phyloP scores from a whole-genome alignment of 2,797 vertebrate species.

The Rachycentron canadum region DNA sequence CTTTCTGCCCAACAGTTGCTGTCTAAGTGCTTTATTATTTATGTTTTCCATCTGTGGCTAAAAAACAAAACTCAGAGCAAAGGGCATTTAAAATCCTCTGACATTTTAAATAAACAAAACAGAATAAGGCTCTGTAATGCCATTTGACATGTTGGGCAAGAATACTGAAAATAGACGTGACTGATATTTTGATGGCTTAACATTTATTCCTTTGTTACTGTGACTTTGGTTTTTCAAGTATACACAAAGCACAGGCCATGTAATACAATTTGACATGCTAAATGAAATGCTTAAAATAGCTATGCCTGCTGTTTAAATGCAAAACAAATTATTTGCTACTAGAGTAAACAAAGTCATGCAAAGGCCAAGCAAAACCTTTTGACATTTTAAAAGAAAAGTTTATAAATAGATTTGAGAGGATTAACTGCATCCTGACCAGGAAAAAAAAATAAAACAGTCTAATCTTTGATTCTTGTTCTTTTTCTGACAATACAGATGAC shows the following conservation, averaged over 20 bases:
- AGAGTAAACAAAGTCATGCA: constrained; percentile 71
- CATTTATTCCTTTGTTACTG: constrained; percentile 59
- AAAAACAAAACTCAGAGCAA: constrained; percentile 39
- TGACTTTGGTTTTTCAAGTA: constrained; percentile 54
- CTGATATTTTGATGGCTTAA: constrained; percentile 65
- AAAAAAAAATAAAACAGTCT: constrained; percentile 35
- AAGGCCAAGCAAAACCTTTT: constrained; percentile 72
- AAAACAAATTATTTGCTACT: constrained; percentile 61
- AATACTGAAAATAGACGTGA: constrained; percentile 59
- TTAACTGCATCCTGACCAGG: constrained; percentile 50
- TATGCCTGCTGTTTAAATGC: constrained; percentile 57
- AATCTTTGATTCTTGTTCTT: constrained; percentile 64
- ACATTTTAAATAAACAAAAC: constrained; percentile 53
- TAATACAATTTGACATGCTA: constrained; percentile 78
- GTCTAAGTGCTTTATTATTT: constrained; percentile 38
- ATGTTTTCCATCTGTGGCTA: constrained; percentile 45
- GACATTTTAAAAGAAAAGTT: constrained; percentile 59
- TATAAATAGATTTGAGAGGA: constrained; percentile 72
- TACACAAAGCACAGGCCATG: constrained; percentile 58
- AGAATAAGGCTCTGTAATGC: constrained; percentile 41
- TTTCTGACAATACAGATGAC: constrained; percentile 59
- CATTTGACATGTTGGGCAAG: constrained; percentile 58
- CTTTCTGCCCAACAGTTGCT: constrained; percentile 14
- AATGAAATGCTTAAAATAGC: constrained; percentile 75
- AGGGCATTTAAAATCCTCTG: constrained; percentile 37